phyloP scores from a whole-genome alignment of 2,888 invertebrate species.

The Odontocolon sp. region DNA sequence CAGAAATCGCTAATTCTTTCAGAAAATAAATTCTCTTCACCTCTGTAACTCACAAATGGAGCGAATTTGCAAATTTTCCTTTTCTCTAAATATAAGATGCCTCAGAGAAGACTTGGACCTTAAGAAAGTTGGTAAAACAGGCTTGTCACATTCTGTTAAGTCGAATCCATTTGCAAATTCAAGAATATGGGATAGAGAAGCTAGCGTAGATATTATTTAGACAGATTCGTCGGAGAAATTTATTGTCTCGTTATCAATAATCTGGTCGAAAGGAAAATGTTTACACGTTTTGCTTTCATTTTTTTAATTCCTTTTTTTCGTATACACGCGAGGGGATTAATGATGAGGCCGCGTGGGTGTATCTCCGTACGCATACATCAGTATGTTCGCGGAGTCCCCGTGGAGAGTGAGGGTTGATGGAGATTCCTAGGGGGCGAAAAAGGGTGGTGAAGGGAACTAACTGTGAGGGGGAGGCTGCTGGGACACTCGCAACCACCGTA shows the following conservation, averaged over 20 bases:
- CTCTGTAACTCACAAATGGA: too few relatives aligned
- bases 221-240: background rate
- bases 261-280: background rate
- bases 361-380: conserved; percentile 59
- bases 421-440: conserved; percentile 63
- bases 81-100: too few relatives aligned
- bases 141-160: too few relatives aligned
- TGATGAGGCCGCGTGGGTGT: conserved; percentile 20
- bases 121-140: too few relatives aligned
- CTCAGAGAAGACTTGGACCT: too few relatives aligned
- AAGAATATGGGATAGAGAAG: background rate
- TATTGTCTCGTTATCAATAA: conserved; percentile 1
- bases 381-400: conserved; percentile 70
- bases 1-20: too few relatives aligned
- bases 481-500: conserved; percentile 56
- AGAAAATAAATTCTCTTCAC: too few relatives aligned
- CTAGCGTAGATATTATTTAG: background rate
- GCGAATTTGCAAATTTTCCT: too few relatives aligned
- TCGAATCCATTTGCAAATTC: too few relatives aligned
- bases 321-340: conserved; percentile 28
- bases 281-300: background rate
- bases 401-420: conserved; percentile 70
- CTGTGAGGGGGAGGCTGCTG: conserved; percentile 29
- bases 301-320: conserved; percentile 10
- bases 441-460: conserved; percentile 35